These are phyloP conservation scores for Ursus arctos DNA, from an alignment of 2,113 vertebrate genomes.

Conservation along the genomic window DNA sequence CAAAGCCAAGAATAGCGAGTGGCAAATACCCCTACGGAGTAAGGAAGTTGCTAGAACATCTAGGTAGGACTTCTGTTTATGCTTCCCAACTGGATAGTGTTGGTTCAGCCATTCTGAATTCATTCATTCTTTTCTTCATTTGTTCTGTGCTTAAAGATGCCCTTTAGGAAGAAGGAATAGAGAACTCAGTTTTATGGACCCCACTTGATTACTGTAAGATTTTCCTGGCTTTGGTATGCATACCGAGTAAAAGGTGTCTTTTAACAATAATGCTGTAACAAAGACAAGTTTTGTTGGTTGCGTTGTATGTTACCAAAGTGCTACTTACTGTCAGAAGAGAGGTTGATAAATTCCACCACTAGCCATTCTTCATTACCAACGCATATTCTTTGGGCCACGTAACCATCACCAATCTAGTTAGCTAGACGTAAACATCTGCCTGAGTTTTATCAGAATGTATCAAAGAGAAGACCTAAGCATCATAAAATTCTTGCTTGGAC, in stretches of 20 bases:
- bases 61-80: not conserved
- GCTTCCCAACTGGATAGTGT: not conserved
- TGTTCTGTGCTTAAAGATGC: not conserved
- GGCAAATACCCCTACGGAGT: not conserved
- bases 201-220: not conserved
- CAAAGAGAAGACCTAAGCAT: not conserved
- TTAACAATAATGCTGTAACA: not conserved
- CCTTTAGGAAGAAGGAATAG: not conserved
- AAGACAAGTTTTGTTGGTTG: not conserved
- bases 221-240: not conserved
- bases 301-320: not conserved
- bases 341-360: not conserved
- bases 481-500: not conserved
- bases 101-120: not conserved
- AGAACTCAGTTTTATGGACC: not conserved
- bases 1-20: not conserved
- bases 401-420: not conserved
- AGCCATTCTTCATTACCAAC: not conserved
- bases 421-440: not conserved
- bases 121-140: not conserved
- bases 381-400: not conserved
- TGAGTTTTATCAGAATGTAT: not conserved
- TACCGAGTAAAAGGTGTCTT: not conserved
- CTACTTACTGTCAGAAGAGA: not conserved
- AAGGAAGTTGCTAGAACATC: not conserved